Conservation (phyloP, 2,113 vertebrate species). For the Rhinopithecus roxellana region DNA sequence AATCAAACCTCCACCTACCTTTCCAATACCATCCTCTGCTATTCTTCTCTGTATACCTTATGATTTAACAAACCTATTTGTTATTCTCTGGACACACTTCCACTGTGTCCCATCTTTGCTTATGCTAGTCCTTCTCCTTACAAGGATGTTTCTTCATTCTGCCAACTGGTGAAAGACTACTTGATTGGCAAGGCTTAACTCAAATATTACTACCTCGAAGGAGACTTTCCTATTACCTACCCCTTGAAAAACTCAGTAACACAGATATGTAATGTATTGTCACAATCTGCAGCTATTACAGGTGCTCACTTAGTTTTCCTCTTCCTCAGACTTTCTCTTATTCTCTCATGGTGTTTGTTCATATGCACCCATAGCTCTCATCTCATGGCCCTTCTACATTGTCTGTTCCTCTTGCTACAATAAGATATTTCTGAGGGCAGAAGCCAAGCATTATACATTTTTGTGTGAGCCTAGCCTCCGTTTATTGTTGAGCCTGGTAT, state of each 20-base stretch:
- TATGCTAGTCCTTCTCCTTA: neutral
- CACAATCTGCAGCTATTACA: neutral
- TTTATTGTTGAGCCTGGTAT: neutral
- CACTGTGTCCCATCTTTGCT: neutral
- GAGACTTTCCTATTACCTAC: neutral
- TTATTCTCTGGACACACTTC: neutral
- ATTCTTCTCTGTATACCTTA: neutral
- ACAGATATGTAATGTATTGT: too few species aligned
- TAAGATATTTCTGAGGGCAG: neutral
- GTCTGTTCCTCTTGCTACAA: neutral
- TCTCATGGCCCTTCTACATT: neutral
- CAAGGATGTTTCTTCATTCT: neutral
- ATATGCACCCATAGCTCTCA: neutral
- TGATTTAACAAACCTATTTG: neutral
- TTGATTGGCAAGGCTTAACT: neutral
- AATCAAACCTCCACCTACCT: neutral
- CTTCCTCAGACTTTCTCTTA: neutral
- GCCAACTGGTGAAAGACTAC: neutral
- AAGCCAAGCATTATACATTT: neutral
- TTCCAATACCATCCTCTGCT: neutral
- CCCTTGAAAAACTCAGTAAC: neutral
- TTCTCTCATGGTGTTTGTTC: neutral
- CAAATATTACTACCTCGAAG: neutral
- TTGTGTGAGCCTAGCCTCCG: neutral
- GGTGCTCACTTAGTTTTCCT: neutral